Evolutionary conservation across 1,140 invertebrate genomes (phyloP).

Genomic region (Chrysomallon squamiferum): DNA sequence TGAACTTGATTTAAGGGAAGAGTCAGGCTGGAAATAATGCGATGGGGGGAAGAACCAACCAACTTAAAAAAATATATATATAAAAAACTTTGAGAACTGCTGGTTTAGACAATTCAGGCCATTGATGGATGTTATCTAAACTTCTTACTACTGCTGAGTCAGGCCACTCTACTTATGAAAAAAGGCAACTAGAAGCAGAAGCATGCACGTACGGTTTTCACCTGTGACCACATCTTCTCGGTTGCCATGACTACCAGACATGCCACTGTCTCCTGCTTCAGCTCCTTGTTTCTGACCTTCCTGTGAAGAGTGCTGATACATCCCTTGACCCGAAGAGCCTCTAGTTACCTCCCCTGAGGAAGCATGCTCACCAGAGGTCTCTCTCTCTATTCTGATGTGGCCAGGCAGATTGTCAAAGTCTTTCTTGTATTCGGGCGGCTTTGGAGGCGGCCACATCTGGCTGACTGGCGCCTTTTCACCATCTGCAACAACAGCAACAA

Average conservation of each 20-base stretch:
- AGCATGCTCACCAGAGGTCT: neutral
- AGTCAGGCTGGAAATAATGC: no score
- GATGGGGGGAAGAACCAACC: no score
- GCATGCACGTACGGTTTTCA: conserved; percentile 17
- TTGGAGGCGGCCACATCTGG: conserved; percentile 41
- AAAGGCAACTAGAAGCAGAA: neutral
- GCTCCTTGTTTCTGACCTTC: neutral
- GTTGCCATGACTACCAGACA: neutral
- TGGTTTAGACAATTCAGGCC: no score
- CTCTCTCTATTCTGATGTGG: conserved; percentile 20
- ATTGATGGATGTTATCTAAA: no score
- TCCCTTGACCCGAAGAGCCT: neutral
- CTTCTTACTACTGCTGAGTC: no score
- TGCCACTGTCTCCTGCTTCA: neutral
- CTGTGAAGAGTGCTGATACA: neutral
- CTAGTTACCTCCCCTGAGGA: neutral
- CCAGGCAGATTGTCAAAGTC: conserved; percentile 22
- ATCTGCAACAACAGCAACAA: neutral
- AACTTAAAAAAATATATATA: no score
- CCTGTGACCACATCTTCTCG: neutral
- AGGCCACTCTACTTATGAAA: no score
- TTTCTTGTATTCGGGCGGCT: conserved; percentile 24
- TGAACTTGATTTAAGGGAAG: no score
- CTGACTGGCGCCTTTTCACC: conserved; percentile 19
- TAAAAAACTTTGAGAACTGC: no score